Conservation (phyloP, 2,113 vertebrate species). For the Pterocles orientalis region DNA sequence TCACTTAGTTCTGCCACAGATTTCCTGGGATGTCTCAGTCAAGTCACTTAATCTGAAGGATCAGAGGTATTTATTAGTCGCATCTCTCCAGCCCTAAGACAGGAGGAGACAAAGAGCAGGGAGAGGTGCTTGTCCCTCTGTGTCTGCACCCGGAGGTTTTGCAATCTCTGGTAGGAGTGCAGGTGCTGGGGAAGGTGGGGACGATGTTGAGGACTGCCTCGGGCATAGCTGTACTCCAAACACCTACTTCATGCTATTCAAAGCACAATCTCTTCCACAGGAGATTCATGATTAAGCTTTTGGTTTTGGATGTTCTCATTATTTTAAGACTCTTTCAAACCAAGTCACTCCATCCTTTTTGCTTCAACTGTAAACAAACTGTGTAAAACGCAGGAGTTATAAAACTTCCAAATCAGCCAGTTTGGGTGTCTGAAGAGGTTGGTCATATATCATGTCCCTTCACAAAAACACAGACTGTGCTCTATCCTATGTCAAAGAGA, state of each 20-base stretch:
- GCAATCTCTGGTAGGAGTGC: background rate
- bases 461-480: background rate
- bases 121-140: background rate
- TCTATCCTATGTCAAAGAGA: background rate
- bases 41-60: background rate
- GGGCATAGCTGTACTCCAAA: background rate
- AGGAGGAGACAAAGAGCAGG: background rate
- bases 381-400: background rate
- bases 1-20: background rate
- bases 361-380: background rate
- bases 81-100: background rate
- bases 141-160: background rate
- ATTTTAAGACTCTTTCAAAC: background rate
- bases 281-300: background rate
- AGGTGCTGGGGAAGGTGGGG: background rate
- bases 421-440: background rate
- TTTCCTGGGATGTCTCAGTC: background rate
- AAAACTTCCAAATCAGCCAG: background rate
- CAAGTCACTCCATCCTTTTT: background rate
- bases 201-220: background rate
- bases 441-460: background rate
- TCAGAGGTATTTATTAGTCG: background rate
- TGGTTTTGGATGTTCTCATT: background rate
- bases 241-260: background rate
- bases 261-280: background rate